These are phyloP conservation scores for Gracilinanus agilis DNA, from an alignment of 2,113 vertebrate genomes.

Conservation along the genomic window DNA sequence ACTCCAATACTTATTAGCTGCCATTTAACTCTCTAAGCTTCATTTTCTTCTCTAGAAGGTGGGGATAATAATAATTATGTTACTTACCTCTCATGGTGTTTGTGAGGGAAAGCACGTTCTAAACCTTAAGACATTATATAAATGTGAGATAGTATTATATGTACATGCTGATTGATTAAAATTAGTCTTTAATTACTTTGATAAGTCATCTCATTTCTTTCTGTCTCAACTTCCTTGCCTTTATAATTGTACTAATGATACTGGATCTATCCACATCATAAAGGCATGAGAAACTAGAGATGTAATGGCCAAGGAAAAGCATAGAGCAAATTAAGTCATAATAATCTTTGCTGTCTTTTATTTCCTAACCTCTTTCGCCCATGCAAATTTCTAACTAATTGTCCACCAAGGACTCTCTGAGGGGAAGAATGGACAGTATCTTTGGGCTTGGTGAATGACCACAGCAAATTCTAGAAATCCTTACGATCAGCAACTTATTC, in stretches of 20 bases:
- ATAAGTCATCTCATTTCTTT: background rate
- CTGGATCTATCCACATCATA: background rate
- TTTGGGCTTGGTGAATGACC: background rate
- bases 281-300: background rate
- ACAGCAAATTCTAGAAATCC: background rate
- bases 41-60: background rate
- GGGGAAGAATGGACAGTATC: background rate
- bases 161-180: background rate
- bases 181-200: background rate
- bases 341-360: background rate
- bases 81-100: background rate
- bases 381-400: background rate
- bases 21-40: background rate
- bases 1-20: background rate
- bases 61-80: background rate
- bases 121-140: background rate
- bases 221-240: background rate
- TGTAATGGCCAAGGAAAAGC: background rate
- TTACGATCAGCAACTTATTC: constrained; percentile 1
- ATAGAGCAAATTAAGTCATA: background rate
- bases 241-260: background rate
- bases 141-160: background rate
- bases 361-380: background rate
- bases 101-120: background rate
- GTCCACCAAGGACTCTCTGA: background rate